Base-by-base conservation (phyloP, 2,113 vertebrate genomes). In the Fulica atra region DNA sequence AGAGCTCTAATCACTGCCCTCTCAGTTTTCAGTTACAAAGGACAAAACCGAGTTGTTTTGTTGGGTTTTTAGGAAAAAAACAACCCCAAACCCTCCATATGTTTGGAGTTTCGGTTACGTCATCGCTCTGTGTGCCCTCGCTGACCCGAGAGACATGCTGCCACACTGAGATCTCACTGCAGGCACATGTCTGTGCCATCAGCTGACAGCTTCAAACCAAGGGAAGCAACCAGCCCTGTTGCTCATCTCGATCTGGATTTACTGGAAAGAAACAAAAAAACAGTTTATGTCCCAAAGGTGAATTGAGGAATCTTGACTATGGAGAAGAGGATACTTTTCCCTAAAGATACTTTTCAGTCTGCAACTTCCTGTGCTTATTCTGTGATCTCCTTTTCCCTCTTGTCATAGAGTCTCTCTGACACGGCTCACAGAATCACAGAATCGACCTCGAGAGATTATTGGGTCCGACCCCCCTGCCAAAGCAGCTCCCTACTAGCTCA, bases 1-100 rank as follows among this genome's bases (percentile, higher is more conserved):
- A 89, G 59, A 93, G 44, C 79, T 86, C 50, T 90, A 65, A 93
- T 86, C 85, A 28, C 57, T 57, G n/a, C n/a, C 33, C 50, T 86
- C 50, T 69, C 44, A 24, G 35, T 82, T 94, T 85, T 56, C 59
- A 80, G 82, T 68, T 65, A 50, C 6, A 50, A 80, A 95, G 18
- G 50, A 26, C 24, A 92, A 85, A 93, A 78, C 1, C 0, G 7
- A 73, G 36, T 31, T 23, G 9, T 4, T 16, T 46, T 18, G 20
- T 21, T n/a, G 29, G 31, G n/a, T 20, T 44, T 33, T 38, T 16
- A 15, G 33, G 24, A 15, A 50, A 54, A n/a, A 10, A 28, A 5
- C 9, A 36, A 35, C 2, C 26, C 17, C 26, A 76, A 76, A 26
- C 16, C 31, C 23, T 74, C 51, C 24, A 36, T 53, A 54, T 24